Conservation (phyloP, 2,888 invertebrate genomes). For the Cheilosia vulpina region DNA sequence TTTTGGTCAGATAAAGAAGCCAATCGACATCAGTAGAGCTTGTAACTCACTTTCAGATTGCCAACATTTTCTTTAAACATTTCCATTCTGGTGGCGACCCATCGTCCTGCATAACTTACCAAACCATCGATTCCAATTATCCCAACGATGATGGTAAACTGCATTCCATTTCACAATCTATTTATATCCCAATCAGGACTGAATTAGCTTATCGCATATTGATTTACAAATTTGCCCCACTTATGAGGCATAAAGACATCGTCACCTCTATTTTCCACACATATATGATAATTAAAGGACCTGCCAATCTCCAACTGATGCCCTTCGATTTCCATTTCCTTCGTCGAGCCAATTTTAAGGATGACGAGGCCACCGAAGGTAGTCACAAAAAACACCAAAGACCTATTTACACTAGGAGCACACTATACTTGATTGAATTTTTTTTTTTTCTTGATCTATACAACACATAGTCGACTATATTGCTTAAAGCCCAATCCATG, state of each 20-base stretch:
- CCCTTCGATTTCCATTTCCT: constrained; percentile 65
- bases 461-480: constrained; percentile 13
- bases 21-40: too few relatives aligned
- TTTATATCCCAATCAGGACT: constrained; percentile 51
- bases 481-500: constrained; percentile 46
- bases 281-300: constrained; percentile 68
- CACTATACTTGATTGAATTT: constrained; percentile 62
- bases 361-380: constrained; percentile 18
- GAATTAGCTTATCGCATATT: constrained; percentile 35
- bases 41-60: too few relatives aligned
- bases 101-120: too few relatives aligned
- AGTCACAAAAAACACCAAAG: constrained; percentile 55
- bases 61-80: too few relatives aligned
- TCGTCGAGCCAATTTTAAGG: constrained; percentile 64
- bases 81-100: too few relatives aligned
- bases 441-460: constrained; percentile 14
- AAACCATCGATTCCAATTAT: too few relatives aligned
- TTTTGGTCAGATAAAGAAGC: too few relatives aligned
- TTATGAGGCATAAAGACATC: constrained; percentile 15
- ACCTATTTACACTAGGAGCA: constrained; percentile 55
- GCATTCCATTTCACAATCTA: constrained; percentile 47
- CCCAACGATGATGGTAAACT: constrained; percentile 10
- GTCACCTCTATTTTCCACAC: constrained; percentile 19
- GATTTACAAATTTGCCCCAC: constrained; percentile 30
- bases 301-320: constrained; percentile 53